A percentile compares a stretch with the other conserved stretches of the same genome.
These are phyloP conservation scores for Pogonocichla stellata DNA, from an alignment of 2,113 vertebrate genomes.

Conservation along the genomic window DNA sequence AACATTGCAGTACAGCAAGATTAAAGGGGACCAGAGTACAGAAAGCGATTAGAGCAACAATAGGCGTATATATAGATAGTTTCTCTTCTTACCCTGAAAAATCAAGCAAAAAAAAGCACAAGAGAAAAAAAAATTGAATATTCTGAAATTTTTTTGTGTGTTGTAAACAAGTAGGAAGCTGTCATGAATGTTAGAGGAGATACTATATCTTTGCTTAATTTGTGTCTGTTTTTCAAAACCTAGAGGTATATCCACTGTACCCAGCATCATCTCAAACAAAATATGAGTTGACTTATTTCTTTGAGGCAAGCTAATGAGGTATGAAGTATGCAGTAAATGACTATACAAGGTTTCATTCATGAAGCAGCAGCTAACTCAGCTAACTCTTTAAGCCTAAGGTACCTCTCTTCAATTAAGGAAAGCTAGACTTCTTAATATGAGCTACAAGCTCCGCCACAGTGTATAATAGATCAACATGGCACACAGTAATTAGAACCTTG, in stretches of 20 bases:
- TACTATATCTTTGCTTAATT: not conserved
- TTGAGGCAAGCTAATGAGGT: not conserved
- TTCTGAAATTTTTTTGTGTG: not conserved
- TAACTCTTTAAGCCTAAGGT: not conserved
- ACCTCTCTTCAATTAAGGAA: slow-evolving; percentile 29
- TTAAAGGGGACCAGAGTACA: not conserved
- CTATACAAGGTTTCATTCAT: slow-evolving; percentile 41
- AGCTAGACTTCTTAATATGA: slow-evolving; percentile 16
- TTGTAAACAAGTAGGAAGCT: not conserved
- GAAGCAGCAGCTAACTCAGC: not conserved
- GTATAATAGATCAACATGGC: slow-evolving; percentile 5
- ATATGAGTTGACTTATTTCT: not conserved
- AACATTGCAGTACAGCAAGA: not conserved
- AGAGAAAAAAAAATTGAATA: not conserved
- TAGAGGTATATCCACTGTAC: not conserved
- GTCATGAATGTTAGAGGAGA: not conserved
- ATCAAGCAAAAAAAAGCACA: not conserved
- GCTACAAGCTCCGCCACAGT: not conserved
- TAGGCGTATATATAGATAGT: not conserved
- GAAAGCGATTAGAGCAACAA: not conserved
- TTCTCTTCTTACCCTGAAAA: not conserved
- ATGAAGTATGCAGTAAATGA: not conserved
- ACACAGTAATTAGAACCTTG: slow-evolving; percentile 41
- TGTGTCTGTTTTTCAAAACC: not conserved
- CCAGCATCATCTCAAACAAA: not conserved